A percentile compares a stretch with the other conserved stretches of the same genome.
Evolutionary conservation across 1,140 invertebrate genomes (phyloP).

Genomic region (Aphis craccivora): DNA sequence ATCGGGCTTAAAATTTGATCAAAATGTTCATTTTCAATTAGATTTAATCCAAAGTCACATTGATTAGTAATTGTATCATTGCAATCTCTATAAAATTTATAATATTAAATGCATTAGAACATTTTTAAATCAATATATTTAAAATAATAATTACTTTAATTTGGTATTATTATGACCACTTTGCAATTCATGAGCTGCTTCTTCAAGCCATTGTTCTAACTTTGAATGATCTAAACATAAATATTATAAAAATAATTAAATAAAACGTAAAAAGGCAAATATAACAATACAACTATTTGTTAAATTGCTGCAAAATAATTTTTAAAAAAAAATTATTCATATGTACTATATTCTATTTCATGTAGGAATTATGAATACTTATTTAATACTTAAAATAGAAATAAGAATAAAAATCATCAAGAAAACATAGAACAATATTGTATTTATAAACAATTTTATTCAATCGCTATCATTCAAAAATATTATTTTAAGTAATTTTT

Average conservation of each 20-base stretch:
- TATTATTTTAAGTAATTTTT: too few species aligned
- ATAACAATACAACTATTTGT: neutral
- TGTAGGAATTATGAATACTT: neutral
- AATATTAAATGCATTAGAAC: too few species aligned
- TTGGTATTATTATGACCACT: neutral
- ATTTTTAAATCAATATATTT: neutral
- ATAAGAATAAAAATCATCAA: neutral
- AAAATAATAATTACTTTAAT: neutral
- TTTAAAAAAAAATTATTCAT: neutral
- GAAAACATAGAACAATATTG: neutral
- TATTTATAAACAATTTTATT: neutral
- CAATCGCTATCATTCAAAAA: neutral
- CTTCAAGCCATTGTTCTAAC: slow-evolving; percentile 32
- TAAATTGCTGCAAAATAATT: neutral
- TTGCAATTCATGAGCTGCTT: slow-evolving; percentile 27
- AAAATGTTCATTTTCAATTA: slow-evolving; percentile 6
- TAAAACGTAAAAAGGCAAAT: neutral
- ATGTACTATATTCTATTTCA: neutral
- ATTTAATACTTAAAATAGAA: neutral
- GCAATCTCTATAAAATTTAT: neutral
- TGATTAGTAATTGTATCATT: neutral
- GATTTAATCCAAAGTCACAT: slow-evolving; percentile 28
- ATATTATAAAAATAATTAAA: neutral
- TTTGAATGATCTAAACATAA: slow-evolving; percentile 41
- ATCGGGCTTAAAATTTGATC: slow-evolving; percentile 61